A percentile compares a stretch with the other conserved stretches of the same genome.
Evolutionary conservation across 2,113 vertebrate genomes (phyloP).

Genomic region (Potamarius usumacintae): DNA sequence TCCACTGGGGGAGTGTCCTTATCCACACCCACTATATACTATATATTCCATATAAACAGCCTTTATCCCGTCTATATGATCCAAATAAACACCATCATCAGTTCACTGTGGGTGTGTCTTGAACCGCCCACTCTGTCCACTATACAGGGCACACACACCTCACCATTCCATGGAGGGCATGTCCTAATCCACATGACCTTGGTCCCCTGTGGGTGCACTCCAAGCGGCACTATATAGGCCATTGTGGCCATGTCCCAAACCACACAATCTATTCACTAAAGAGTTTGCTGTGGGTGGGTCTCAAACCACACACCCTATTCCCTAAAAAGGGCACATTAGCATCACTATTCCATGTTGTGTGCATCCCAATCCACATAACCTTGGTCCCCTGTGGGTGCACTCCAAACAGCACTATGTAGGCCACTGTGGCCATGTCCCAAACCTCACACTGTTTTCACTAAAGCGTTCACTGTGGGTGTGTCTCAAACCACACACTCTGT

Average conservation of each 20-base stretch:
- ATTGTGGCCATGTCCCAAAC: neutral
- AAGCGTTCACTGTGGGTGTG: neutral
- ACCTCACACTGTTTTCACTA: neutral
- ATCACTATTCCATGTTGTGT: neutral
- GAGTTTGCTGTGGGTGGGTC: neutral
- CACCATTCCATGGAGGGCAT: neutral
- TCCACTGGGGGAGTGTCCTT: neutral
- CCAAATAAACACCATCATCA: neutral
- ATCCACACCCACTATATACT: neutral
- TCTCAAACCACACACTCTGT: neutral
- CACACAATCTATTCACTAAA: neutral
- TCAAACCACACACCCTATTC: neutral
- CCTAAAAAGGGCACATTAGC: neutral
- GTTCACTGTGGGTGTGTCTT: neutral
- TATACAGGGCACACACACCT: neutral
- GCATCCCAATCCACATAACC: neutral
- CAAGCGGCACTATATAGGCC: neutral
- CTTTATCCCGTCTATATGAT: neutral
- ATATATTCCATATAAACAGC: neutral
- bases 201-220: neutral
- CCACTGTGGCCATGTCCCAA: neutral
- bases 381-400: too few species aligned
- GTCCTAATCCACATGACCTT: neutral
- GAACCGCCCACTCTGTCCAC: neutral
- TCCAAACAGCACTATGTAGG: neutral